These are phyloP conservation scores for Cochlearius cochlearius DNA, from an alignment of 2,113 vertebrate species.

Conservation along the genomic window DNA sequence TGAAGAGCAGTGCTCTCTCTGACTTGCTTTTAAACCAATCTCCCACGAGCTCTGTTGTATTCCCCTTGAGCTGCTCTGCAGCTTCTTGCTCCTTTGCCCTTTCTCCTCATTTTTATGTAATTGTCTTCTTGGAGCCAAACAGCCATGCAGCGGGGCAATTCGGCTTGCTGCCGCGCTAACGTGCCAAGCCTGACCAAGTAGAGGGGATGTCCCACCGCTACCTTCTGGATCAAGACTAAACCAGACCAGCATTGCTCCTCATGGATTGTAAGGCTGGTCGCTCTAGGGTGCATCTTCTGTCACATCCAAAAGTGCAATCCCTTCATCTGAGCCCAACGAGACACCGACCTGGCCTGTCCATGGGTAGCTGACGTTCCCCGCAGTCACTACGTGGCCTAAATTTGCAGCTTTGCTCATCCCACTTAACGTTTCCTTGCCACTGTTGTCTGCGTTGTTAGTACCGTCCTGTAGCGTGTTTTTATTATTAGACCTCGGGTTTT, in stretches of 20 bases:
- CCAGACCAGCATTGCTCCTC: not conserved
- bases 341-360: fast-evolving
- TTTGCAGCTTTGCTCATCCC: not conserved
- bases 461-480: not conserved
- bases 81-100: not conserved
- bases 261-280: fast-evolving
- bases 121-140: not conserved
- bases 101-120: not conserved
- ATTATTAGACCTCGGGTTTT: not conserved
- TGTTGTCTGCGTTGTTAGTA: not conserved
- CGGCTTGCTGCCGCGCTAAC: not conserved
- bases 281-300: not conserved
- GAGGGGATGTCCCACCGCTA: not conserved
- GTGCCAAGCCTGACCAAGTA: fast-evolving
- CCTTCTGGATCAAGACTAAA: not conserved
- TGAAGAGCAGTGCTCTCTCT: not conserved
- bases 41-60: not conserved
- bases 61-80: not conserved
- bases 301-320: not conserved
- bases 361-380: not conserved
- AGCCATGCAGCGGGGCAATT: fast-evolving
- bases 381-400: not conserved
- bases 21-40: not conserved
- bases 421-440: not conserved
- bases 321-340: not conserved